Evolutionary conservation across 2,797 vertebrate species (phyloP).

Genomic region (Oophaga sylvatica): DNA sequence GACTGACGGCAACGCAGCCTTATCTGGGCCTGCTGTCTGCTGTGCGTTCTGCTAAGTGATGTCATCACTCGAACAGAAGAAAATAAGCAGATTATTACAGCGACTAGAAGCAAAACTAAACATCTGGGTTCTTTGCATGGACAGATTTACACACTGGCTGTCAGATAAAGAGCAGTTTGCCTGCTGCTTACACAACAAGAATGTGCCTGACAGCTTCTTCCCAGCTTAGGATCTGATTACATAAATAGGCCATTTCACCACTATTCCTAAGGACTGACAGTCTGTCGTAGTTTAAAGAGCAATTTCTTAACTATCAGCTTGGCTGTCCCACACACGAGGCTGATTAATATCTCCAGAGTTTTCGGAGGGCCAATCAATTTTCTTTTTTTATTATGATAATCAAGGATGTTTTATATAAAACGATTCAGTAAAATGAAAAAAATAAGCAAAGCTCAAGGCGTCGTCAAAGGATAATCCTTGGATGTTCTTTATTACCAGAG

Average conservation of each 20-base stretch:
- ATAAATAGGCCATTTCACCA: constrained; percentile 77
- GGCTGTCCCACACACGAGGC: constrained; percentile 73
- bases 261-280: constrained; percentile 78
- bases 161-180: constrained; percentile 83
- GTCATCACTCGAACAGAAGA: constrained; percentile 75
- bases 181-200: constrained; percentile 80
- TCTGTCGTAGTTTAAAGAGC: constrained; percentile 78
- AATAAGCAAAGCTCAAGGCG: constrained; percentile 57
- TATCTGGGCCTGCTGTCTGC: constrained; percentile 73
- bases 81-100: constrained; percentile 81
- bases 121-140: constrained; percentile 81
- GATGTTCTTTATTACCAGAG: constrained; percentile 60
- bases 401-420: constrained; percentile 59
- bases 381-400: constrained; percentile 61
- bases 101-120: constrained; percentile 80
- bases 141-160: constrained; percentile 83
- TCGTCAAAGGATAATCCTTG: constrained; percentile 55
- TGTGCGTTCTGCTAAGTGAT: constrained; percentile 77
- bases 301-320: constrained; percentile 76
- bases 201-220: constrained; percentile 80
- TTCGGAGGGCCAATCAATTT: constrained; percentile 73
- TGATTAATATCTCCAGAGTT: constrained; percentile 77
- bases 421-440: constrained; percentile 44
- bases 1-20: constrained; percentile 73
- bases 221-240: constrained; percentile 80